phyloP scores from a whole-genome alignment of 2,113 vertebrate species.

The Xiphophorus couchianus region DNA sequence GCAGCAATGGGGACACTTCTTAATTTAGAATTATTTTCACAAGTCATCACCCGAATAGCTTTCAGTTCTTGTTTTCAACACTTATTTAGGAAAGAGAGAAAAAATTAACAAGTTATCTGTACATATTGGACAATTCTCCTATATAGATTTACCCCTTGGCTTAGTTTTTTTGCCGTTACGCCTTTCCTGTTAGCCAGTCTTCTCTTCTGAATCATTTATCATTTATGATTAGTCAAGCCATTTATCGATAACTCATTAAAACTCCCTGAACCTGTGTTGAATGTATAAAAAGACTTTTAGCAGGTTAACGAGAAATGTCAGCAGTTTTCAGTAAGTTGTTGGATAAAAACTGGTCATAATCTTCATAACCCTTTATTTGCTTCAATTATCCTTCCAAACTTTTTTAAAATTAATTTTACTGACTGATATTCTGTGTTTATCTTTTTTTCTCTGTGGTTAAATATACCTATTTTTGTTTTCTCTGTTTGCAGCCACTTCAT shows the following conservation, averaged over 20 bases:
- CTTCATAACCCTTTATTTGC: neutral
- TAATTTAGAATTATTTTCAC: neutral
- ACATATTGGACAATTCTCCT: neutral
- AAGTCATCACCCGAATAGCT: neutral
- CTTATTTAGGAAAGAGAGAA: neutral
- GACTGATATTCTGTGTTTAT: neutral
- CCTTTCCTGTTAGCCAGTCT: neutral
- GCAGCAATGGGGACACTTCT: neutral
- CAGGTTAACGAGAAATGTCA: no score
- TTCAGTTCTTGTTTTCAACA: neutral
- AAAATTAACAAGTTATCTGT: neutral
- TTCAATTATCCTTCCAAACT: neutral
- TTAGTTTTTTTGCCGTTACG: neutral
- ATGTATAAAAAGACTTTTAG: no score
- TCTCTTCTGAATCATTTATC: neutral
- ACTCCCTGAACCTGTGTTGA: neutral
- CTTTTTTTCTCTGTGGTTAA: neutral
- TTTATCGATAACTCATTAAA: constrained; percentile 6
- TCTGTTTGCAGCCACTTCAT: constrained; percentile 32
- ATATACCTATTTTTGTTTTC: neutral
- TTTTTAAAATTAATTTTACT: neutral
- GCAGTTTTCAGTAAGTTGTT: no score
- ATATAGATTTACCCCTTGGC: neutral
- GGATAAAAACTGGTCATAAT: no score
- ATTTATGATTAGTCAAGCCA: neutral